Conservation (phyloP, 2,888 invertebrate species). For the Nomada lathburiana region DNA sequence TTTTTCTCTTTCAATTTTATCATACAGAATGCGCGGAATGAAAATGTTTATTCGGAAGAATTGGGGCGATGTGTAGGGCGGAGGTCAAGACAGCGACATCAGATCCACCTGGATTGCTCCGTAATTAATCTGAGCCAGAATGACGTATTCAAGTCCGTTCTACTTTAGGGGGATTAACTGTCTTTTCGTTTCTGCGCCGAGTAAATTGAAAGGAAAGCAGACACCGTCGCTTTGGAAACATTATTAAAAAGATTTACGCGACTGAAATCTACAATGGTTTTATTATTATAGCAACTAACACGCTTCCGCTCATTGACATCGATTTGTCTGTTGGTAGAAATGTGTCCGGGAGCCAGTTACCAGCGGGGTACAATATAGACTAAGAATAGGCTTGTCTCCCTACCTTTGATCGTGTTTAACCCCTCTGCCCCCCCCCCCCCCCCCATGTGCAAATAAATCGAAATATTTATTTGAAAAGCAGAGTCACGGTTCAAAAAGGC, state of each 20-base stretch:
- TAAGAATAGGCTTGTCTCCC: constrained; percentile 48
- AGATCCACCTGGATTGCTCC: no score
- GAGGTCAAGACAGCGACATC: no score
- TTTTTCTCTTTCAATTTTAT: background rate
- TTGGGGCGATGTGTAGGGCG: no score
- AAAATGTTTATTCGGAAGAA: background rate
- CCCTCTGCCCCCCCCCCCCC: constrained; percentile 30
- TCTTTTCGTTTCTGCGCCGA: no score
- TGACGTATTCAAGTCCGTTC: no score
- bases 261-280: constrained; percentile 12
- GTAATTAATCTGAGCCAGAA: no score
- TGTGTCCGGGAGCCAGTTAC: constrained; percentile 23
- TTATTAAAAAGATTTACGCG: constrained; percentile 17
- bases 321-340: constrained; percentile 31
- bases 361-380: constrained; percentile 39
- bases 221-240: background rate
- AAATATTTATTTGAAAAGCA: constrained; percentile 59
- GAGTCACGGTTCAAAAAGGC: constrained; percentile 13
- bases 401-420: constrained; percentile 29
- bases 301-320: constrained; percentile 41
- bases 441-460: constrained; percentile 54
- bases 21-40: background rate
- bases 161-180: no score
- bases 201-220: no score
- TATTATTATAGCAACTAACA: constrained; percentile 24